Evolutionary conservation across 2,797 vertebrate genomes (phyloP).

Genomic region (Melanotaenia maccullochi): DNA sequence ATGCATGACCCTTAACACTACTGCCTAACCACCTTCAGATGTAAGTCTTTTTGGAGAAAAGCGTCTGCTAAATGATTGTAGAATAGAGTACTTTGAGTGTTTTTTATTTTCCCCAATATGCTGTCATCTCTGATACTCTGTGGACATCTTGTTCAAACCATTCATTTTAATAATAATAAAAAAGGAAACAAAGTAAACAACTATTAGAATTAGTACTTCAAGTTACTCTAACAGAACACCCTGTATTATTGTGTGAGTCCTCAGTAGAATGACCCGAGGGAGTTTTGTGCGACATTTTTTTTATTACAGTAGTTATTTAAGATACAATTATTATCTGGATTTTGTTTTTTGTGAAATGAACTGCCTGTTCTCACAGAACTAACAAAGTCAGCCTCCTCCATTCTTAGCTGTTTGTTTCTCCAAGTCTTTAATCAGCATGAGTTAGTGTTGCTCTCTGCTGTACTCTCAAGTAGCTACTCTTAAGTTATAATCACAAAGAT

Average conservation of each 20-base stretch:
- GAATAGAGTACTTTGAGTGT: not conserved
- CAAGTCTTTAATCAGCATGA: constrained; percentile 37
- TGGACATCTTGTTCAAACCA: not conserved
- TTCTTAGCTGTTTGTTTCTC: constrained; percentile 42
- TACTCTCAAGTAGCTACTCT: constrained; percentile 7
- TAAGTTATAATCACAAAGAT: not conserved
- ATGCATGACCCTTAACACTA: no score
- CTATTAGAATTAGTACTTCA: constrained; percentile 2
- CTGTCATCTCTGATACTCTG: not conserved
- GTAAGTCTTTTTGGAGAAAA: no score
- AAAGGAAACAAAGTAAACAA: constrained; percentile 18
- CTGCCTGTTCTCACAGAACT: constrained; percentile 35
- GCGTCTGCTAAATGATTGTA: no score
- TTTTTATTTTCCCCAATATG: constrained; percentile 1
- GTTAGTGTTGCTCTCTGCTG: constrained; percentile 1
- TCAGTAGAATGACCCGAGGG: constrained; percentile 32
- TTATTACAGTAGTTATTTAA: constrained; percentile 53
- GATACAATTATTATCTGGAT: constrained; percentile 57
- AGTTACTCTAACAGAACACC: constrained; percentile 3
- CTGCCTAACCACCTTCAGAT: no score
- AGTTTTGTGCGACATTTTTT: constrained; percentile 46
- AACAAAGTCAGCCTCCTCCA: constrained; percentile 45
- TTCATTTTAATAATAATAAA: constrained; percentile 2
- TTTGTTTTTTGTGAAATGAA: constrained; percentile 47
- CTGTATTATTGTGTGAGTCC: constrained; percentile 27